Conservation (phyloP, 2,113 vertebrate genomes). For the Apteryx owenii region DNA sequence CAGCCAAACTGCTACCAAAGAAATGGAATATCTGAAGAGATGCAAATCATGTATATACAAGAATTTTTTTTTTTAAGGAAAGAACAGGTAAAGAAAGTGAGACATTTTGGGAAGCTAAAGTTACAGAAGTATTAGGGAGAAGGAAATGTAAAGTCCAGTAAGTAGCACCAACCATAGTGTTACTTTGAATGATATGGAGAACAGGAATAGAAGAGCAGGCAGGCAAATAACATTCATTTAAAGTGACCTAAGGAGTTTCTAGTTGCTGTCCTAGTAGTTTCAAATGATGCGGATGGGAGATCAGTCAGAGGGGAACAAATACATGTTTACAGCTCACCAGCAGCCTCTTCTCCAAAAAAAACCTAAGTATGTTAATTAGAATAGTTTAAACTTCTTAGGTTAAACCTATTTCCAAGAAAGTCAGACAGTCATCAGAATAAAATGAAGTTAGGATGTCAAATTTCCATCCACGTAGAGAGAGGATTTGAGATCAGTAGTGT, state of each 20-base stretch:
- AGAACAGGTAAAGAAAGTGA: not conserved
- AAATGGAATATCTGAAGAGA: not conserved
- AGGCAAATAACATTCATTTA: not conserved
- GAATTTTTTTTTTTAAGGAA: not conserved
- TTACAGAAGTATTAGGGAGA: not conserved
- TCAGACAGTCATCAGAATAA: not conserved
- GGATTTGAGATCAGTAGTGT: not conserved
- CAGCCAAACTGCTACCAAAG: not conserved
- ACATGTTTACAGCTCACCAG: not conserved
- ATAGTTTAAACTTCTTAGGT: not conserved
- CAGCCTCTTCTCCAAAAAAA: not conserved
- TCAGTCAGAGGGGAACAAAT: not conserved
- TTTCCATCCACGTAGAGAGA: not conserved
- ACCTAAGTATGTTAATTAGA: not conserved
- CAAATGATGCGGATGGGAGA: not conserved
- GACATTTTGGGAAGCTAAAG: not conserved
- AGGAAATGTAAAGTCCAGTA: not conserved
- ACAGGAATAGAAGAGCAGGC: not conserved
- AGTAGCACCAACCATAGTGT: not conserved
- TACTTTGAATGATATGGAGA: not conserved
- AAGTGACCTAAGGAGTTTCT: not conserved
- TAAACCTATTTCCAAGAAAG: not conserved
- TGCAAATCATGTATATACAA: not conserved
- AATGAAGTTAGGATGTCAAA: not conserved
- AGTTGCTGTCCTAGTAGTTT: not conserved